Conservation (phyloP, 2,888 invertebrate genomes). For the Sinohyriopsis cumingii region DNA sequence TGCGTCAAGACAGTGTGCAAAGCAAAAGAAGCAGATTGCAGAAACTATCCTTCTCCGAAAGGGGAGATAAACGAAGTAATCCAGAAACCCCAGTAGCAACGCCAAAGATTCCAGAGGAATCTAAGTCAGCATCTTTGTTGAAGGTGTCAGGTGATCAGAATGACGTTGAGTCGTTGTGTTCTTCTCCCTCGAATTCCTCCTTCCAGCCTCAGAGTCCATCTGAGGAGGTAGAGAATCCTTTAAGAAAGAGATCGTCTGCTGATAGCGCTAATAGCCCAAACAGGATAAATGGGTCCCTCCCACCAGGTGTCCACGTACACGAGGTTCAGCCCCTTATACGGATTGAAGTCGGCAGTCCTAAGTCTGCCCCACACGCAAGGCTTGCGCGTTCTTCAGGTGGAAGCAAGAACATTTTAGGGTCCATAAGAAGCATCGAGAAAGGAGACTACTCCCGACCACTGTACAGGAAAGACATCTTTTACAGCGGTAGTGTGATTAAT, state of each 20-base stretch:
- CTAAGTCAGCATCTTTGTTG: slow-evolving; percentile 9
- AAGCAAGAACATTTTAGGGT: slow-evolving; percentile 20
- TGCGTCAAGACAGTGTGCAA: slow-evolving; percentile 38
- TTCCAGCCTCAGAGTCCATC: not conserved
- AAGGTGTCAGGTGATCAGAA: slow-evolving; percentile 12
- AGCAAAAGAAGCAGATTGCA: slow-evolving; percentile 29
- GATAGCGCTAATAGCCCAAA: slow-evolving; percentile 18
- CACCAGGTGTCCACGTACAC: slow-evolving; percentile 38
- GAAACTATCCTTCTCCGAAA: slow-evolving; percentile 56
- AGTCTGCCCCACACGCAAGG: slow-evolving; percentile 12
- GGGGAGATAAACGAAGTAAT: slow-evolving; percentile 39
- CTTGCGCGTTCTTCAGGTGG: slow-evolving; percentile 30
- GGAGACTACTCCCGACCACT: slow-evolving; percentile 79
- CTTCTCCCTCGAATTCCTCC: slow-evolving; percentile 10
- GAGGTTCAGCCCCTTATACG: slow-evolving; percentile 44
- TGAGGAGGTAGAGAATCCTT: slow-evolving; percentile 17
- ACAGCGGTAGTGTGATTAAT: slow-evolving; percentile 94
- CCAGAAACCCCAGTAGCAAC: slow-evolving; percentile 27
- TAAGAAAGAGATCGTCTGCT: slow-evolving; percentile 20
- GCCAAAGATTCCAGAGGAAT: slow-evolving; percentile 43
- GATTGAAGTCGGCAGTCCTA: slow-evolving; percentile 38
- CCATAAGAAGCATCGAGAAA: slow-evolving; percentile 29
- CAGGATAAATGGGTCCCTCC: slow-evolving; percentile 12
- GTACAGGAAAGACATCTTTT: slow-evolving; percentile 97
- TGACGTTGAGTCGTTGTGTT: slow-evolving; percentile 12